These are phyloP conservation scores for Pantherophis guttatus DNA, from an alignment of 2,113 vertebrate genomes.

Conservation along the genomic window DNA sequence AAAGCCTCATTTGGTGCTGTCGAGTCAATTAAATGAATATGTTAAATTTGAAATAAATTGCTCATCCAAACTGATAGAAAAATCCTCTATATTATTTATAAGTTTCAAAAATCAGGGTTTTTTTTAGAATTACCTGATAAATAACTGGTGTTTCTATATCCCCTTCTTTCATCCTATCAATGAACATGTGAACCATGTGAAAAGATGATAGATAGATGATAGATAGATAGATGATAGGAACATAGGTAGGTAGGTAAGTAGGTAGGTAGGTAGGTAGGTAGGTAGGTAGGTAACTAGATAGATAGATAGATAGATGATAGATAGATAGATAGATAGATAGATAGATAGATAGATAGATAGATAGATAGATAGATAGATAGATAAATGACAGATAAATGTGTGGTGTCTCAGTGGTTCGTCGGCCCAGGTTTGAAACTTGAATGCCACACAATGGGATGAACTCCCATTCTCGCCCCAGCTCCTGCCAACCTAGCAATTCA, in stretches of 20 bases:
- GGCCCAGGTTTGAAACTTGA: not conserved
- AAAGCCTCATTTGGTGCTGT: not conserved
- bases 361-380: no score
- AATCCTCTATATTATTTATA: not conserved
- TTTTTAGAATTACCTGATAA: not conserved
- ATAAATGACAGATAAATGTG: not conserved
- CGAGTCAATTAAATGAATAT: not conserved
- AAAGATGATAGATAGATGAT: not conserved
- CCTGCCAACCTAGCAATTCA: not conserved
- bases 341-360: no score
- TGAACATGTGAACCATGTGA: not conserved
- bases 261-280: no score
- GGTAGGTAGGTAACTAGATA: no score
- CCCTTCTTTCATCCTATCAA: not conserved
- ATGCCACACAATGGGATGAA: not conserved
- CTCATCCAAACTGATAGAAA: not conserved
- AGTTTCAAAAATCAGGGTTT: not conserved
- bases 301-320: not conserved
- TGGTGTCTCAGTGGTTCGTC: not conserved
- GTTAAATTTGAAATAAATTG: not conserved
- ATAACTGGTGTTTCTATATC: not conserved
- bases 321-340: no score
- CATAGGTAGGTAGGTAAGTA: no score
- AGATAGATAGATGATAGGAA: no score
- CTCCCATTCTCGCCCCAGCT: no score